Evolutionary conservation across 2,888 invertebrate genomes (phyloP).

Genomic region (Drosophila meridionalis): DNA sequence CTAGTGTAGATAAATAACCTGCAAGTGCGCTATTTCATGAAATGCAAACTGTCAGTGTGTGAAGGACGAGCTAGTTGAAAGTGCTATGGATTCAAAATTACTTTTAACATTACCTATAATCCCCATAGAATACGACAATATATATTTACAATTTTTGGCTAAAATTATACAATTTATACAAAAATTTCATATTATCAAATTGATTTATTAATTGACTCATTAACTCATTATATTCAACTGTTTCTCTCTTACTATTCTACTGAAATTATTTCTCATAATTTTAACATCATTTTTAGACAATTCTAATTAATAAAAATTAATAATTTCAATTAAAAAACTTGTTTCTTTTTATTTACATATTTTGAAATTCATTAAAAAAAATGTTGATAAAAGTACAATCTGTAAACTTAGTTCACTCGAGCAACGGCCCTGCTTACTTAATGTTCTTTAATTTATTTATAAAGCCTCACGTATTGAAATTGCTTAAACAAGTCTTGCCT

Average conservation of each 20-base stretch:
- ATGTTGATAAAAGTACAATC: neutral
- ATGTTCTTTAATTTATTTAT: neutral
- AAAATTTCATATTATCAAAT: too few species aligned
- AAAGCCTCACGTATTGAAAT: neutral
- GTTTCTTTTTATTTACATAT: neutral
- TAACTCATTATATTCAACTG: neutral
- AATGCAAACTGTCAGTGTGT: too few species aligned
- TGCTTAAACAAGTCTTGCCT: conserved; percentile 10
- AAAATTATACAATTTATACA: too few species aligned
- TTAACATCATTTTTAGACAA: neutral
- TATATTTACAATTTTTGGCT: too few species aligned
- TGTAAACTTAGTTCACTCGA: neutral
- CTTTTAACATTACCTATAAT: too few species aligned
- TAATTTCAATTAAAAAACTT: too few species aligned
- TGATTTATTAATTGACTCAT: neutral
- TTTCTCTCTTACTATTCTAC: neutral
- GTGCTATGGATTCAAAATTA: too few species aligned
- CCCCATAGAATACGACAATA: too few species aligned
- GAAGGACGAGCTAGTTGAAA: too few species aligned
- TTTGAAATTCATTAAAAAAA: neutral
- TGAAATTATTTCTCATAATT: neutral
- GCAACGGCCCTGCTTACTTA: neutral
- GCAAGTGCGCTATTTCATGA: too few species aligned
- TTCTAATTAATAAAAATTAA: too few species aligned
- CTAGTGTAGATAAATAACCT: too few species aligned